Evolutionary conservation across 2,113 vertebrate genomes (phyloP), one percentile per base, ranked within the genome.

Genomic region (Mustela lutreola): DNA sequence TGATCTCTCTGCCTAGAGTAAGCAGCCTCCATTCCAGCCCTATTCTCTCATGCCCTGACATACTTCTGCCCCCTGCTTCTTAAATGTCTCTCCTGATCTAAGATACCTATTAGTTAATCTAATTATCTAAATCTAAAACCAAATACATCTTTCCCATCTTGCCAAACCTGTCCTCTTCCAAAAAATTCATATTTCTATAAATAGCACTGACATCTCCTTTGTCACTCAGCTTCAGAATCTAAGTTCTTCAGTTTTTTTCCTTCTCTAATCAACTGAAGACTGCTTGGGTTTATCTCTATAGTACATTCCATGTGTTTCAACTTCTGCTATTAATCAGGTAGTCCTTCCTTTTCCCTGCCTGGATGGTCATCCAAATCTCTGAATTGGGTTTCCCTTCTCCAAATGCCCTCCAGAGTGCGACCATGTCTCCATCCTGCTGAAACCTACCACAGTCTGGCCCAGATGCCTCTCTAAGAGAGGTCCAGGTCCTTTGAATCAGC

Each of bases 261-360:
- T 85, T 96, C 65, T 63, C 22, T 87, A n/a, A n/a, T 39, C 67
- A 97, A 58, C 21, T 42, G 42, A 86, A 95, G 60, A 95, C 45
- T 86, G 50, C 16, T 12, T 67, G 8, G 45, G 60, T 79, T 15
- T 79, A 82, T n/a, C 28, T 83, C 53, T 28, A 36, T 2, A 24
- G 86, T 33, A 94, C 33, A 78, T n/a, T 53, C 10, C 67, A 83
- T 60, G 21, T 86, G 42, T 73, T 84, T 95, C 92, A 94, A 82
- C 33, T 67, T 71, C 45, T 4, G 11, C 56, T 83, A 62, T 56
- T 16, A 65, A 12, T 58, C 58, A 96, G 26, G 10, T 1, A 39
- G 75, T 91, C 45, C 28, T 86, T 92, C 84, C 22, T 94, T 80
- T 80, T 62, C 39, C 71, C 21, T 75, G n/a, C 8, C 50, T 53